These are phyloP conservation scores for Onychostoma macrolepis DNA, from an alignment of 2,113 vertebrate genomes.

Conservation along the genomic window DNA sequence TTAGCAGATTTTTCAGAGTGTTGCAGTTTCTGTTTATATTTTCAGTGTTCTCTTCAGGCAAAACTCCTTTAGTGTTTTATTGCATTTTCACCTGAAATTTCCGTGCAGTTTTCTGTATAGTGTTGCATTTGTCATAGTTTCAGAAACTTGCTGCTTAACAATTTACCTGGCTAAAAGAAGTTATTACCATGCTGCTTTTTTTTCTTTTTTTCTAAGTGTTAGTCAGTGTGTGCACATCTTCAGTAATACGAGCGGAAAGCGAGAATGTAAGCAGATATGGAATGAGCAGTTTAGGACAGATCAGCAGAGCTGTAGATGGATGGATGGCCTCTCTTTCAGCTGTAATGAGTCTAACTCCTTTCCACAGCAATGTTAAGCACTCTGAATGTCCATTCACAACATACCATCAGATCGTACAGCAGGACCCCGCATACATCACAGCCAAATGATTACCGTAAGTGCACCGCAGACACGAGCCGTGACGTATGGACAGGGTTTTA, in stretches of 20 bases:
- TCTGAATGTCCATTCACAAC: slow-evolving; percentile 15
- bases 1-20: neutral
- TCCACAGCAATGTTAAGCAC: slow-evolving; percentile 18
- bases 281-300: slow-evolving; percentile 4
- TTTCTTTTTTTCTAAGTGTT: neutral
- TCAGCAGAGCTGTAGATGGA: slow-evolving; percentile 18
- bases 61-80: neutral
- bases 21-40: neutral
- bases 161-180: neutral
- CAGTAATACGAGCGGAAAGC: slow-evolving; percentile 13
- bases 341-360: slow-evolving; percentile 28
- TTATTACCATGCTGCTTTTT: slow-evolving; percentile 2
- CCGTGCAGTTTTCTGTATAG: neutral
- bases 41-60: neutral
- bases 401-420: slow-evolving; percentile 39
- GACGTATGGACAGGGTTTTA: slow-evolving; percentile 13
- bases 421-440: slow-evolving; percentile 15
- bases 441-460: slow-evolving; percentile 44
- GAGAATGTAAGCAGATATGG: slow-evolving; percentile 20
- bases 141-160: neutral
- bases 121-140: neutral
- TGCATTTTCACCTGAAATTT: neutral
- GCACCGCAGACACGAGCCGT: slow-evolving; percentile 5
- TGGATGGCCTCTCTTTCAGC: slow-evolving; percentile 12
- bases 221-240: neutral